Conservation (phyloP, 2,113 vertebrate species). For the Stigmatopora argus region DNA sequence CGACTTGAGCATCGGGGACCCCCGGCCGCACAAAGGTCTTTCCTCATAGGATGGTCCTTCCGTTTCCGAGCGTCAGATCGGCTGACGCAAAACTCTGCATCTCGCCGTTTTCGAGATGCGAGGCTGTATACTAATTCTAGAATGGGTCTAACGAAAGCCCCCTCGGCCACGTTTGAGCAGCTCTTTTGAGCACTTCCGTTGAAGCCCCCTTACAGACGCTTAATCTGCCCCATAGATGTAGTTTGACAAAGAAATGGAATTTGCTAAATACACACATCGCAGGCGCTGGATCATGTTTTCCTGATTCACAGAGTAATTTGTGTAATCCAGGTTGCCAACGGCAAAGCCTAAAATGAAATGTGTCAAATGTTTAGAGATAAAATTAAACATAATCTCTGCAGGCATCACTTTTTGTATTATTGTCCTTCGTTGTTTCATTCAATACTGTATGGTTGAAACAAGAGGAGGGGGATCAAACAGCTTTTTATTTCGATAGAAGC, state of each 20-base stretch:
- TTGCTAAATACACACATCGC: constrained; percentile 58
- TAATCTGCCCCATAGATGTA: constrained; percentile 68
- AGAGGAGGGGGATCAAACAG: background rate
- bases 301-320: constrained; percentile 71
- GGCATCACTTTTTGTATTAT: constrained; percentile 17
- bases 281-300: constrained; percentile 70
- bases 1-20: constrained; percentile 14
- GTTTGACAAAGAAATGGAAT: constrained; percentile 56
- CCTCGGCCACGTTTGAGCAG: constrained; percentile 45
- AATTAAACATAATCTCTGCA: constrained; percentile 58
- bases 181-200: constrained; percentile 69
- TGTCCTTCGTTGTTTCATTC: constrained; percentile 30
- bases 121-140: constrained; percentile 68
- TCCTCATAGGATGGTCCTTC: constrained; percentile 22
- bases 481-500: background rate
- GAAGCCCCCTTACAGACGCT: constrained; percentile 50
- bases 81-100: constrained; percentile 59
- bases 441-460: constrained; percentile 11
- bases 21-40: constrained; percentile 35
- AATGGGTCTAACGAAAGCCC: constrained; percentile 56
- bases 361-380: constrained; percentile 65
- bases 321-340: constrained; percentile 67
- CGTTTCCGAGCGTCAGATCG: constrained; percentile 41
- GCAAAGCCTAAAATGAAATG: constrained; percentile 58
- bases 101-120: constrained; percentile 58